Evolutionary conservation across 1,140 invertebrate species (phyloP).

Genomic region (Bicyclus anynana): DNA sequence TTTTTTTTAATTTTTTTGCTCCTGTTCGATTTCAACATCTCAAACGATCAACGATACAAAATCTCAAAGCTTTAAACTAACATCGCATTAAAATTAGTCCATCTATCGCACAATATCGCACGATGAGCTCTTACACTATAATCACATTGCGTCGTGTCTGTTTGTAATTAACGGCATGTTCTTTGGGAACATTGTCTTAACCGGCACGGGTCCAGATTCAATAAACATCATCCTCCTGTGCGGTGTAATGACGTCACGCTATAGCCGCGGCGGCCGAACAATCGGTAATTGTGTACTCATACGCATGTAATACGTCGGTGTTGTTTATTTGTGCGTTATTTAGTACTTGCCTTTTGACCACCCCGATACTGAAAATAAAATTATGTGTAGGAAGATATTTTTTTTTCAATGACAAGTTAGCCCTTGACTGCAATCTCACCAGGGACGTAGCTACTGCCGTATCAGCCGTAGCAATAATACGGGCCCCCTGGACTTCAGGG

Average conservation of each 20-base stretch:
- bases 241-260: conserved; percentile 54
- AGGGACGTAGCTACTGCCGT: too few relatives aligned
- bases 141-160: conserved; percentile 47
- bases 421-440: too few relatives aligned
- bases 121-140: conserved; percentile 12
- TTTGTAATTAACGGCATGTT: conserved; percentile 68
- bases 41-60: too few relatives aligned
- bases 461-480: too few relatives aligned
- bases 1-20: too few relatives aligned
- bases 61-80: too few relatives aligned
- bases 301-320: conserved; percentile 11
- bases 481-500: too few relatives aligned
- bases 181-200: conserved; percentile 62
- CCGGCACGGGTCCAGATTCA: conserved; percentile 36
- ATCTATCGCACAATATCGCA: too few relatives aligned
- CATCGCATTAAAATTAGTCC: too few relatives aligned
- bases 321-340: conserved; percentile 10
- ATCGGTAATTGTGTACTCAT: conserved; percentile 49
- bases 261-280: conserved; percentile 42
- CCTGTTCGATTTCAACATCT: too few relatives aligned
- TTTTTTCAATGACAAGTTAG: too few relatives aligned
- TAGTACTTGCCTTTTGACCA: background rate
- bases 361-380: background rate
- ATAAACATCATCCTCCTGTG: conserved; percentile 63
- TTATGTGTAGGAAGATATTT: background rate